Conservation (phyloP, 1,140 invertebrate species). For the Psilanteris sp. region DNA sequence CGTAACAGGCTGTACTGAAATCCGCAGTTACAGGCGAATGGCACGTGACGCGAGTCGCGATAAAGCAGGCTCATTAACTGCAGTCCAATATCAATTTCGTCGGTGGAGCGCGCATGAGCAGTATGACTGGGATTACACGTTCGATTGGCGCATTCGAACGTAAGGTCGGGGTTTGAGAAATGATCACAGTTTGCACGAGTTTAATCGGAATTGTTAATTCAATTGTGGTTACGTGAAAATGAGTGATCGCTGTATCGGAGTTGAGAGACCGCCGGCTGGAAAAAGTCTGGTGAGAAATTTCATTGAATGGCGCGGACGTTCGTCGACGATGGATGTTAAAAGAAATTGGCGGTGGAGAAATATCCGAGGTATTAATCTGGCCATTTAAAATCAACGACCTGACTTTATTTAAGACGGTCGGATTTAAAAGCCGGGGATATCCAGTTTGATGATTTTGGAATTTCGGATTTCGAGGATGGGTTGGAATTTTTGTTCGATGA, state of each 20-base stretch:
- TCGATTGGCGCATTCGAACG: constrained; percentile 28
- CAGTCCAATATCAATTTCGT: constrained; percentile 51
- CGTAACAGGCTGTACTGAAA: constrained; percentile 34
- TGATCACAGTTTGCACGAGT: constrained; percentile 30
- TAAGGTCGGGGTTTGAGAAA: constrained; percentile 39
- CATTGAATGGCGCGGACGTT: constrained; percentile 4
- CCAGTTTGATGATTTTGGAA: no score
- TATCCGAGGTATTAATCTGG: no score
- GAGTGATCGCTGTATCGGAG: constrained; percentile 22
- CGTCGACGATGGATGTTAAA: no score
- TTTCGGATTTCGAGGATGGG: no score
- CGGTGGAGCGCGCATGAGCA: constrained; percentile 29
- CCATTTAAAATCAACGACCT: no score
- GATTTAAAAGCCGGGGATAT: no score
- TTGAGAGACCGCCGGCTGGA: background rate
- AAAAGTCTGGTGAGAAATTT: background rate
- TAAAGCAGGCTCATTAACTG: constrained; percentile 53
- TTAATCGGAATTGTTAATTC: constrained; percentile 41
- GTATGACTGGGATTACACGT: constrained; percentile 32
- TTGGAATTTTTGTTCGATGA: no score
- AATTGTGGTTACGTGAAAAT: constrained; percentile 21
- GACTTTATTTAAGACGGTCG: no score
- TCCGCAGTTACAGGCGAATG: constrained; percentile 41
- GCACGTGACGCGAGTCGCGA: constrained; percentile 45
- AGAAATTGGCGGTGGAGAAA: no score